Base-by-base conservation (phyloP, 2,797 vertebrate species). In the Buphagus erythrorhynchus region DNA sequence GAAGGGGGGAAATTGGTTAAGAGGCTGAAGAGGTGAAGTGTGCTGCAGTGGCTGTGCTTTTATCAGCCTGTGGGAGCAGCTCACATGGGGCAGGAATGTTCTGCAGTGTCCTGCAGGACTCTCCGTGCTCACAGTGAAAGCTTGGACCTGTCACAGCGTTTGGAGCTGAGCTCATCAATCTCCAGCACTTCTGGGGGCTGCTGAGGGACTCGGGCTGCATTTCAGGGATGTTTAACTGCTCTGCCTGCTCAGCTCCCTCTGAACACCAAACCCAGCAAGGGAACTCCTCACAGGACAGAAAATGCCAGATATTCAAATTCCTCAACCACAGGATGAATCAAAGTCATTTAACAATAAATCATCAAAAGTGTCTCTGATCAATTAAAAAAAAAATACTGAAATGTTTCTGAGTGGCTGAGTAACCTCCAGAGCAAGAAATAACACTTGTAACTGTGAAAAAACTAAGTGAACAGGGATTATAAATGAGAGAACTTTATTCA, bases 401-500 rank as follows among this genome's bases (percentile, higher is more conserved):
- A 77, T 93, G 57, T 95, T 95, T 97, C 95, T 94, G 92, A 94
- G 85, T 82, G 77, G 85, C 65, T 95, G 95, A 96, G 83, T 87
- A 97, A 92, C 72, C 43, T 95, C 58, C 83, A 67, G 58, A 95
- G 78, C 72, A 97, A 94, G 96, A 97, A 96, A 72, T 86, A 94
- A 95, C 93, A 95, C 96, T 95, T 96, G 76, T 83, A 62, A 75
- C 85, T 95, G 61, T 94, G 97, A 89, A 95, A 86, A 91, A 67
- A 57, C 84, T 57, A 55, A 73, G 49, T 59, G 89, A 88, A 73
- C 4, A 9, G 65, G 81, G 57, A 48, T 59, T 94, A 51, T 63
- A 52, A 86, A 77, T 88, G 55, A 84, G 45, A 74, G 48, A 48
- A 18, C 36, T 72, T 93, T 74, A 77, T 83, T 94, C 61, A 63